Evolutionary conservation across 35 echinoderm and acorn worm species (phyloP).

Genomic region (Lytechinus pictus): DNA sequence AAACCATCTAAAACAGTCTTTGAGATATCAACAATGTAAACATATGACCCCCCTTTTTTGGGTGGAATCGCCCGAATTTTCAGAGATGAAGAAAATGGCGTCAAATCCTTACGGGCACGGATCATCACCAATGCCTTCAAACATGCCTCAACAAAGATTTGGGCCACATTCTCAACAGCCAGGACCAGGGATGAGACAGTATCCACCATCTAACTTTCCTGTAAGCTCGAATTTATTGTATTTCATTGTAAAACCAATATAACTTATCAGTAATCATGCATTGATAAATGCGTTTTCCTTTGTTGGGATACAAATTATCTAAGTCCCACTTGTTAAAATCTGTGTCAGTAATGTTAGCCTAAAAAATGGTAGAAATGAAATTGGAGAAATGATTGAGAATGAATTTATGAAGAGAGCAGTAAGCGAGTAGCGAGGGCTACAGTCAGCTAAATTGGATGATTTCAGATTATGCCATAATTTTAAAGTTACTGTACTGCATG

Average conservation of each 20-base stretch:
- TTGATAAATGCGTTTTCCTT: not conserved
- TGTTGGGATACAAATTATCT: not conserved
- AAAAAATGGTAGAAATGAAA: not conserved
- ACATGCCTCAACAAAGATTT: constrained; percentile 66
- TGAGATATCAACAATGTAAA: not conserved
- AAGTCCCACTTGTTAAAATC: constrained; percentile 1
- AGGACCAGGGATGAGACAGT: constrained; percentile 77
- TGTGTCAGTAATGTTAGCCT: not conserved
- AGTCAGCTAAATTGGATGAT: too few species aligned
- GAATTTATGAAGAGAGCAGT: too few species aligned
- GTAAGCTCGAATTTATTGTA: constrained; percentile 61
- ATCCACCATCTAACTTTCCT: constrained; percentile 63
- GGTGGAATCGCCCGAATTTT: not conserved
- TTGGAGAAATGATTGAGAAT: too few species aligned
- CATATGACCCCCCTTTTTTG: not conserved
- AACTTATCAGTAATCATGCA: not conserved
- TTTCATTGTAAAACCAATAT: not conserved
- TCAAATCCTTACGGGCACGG: constrained; percentile 70
- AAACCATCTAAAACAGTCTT: too few species aligned
- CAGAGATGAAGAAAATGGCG: constrained; percentile 71
- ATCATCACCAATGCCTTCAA: constrained; percentile 62
- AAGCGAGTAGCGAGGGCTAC: too few species aligned
- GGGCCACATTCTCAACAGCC: constrained; percentile 61
- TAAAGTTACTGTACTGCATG: too few species aligned
- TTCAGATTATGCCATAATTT: too few species aligned